Base-by-base conservation (phyloP, 2,113 vertebrate genomes). In the Psilopsiagon aymara region DNA sequence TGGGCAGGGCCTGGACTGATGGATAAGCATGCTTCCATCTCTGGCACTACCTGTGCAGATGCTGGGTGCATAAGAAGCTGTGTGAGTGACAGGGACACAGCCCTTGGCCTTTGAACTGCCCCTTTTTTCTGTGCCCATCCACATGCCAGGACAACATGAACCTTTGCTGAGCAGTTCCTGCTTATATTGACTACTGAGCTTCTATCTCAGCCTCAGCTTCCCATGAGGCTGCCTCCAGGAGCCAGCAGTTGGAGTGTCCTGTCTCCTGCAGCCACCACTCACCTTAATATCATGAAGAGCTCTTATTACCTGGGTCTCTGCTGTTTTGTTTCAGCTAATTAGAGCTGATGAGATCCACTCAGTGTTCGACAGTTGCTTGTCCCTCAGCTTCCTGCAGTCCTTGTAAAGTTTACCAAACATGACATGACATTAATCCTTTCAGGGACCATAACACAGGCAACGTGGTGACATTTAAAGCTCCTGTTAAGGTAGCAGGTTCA, bases 301-400 rank as follows among this genome's bases (percentile, higher is more conserved):
- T 87, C 88, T 89, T 43, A 28, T 41, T 66, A 82, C 81, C 60
- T 93, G 52, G 13, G 18, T 63, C 75, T 95, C 90, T 96, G 64
- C 71, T 93, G 43, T 14, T 18, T 94, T 82, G 35, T 85, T 84
- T 74, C 63, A 94, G 66, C 76, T 92, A 89, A 92, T 96, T 88
- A 95, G 83, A 59, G 62, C 35, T 89, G 74, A 88, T 92, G 49
- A 94, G 77, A 55, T 79, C 71, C 73, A 46, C 43, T 94, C 13
- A 16, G 73, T 71, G 62, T 46, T 29, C 88, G 86, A n/a, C 62
- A 84, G 73, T 33, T 83, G 80, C 41, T 66, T 51, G 27, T 76
- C 53, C 86, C 69, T 62, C 62, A 52, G 82, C 64, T 88, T 88
- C 69, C 69, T n/a, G 35, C 60, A 46, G 76, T 90, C 82, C 63